Percentiles rank a stretch among this genome's conserved stretches.
These are phyloP conservation scores for Leptopilina myrica DNA, from an alignment of 2,888 invertebrate species.

Conservation along the genomic window DNA sequence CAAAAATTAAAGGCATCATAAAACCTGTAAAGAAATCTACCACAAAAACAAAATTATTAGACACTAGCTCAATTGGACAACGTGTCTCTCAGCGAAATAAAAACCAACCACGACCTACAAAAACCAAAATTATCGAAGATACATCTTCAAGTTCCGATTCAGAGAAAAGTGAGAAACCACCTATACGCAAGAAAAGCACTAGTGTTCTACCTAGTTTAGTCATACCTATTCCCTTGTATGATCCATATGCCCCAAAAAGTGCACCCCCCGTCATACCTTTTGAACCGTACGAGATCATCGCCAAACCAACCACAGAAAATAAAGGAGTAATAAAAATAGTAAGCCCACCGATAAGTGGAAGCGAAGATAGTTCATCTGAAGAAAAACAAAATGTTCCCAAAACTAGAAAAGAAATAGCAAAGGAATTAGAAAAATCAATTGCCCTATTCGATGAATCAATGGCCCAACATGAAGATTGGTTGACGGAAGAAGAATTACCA, in stretches of 20 bases:
- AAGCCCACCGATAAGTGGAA: background rate
- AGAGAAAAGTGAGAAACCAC: too few species aligned
- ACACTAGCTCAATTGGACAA: too few species aligned
- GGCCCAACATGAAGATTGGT: background rate
- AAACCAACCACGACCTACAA: too few species aligned
- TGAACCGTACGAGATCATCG: background rate
- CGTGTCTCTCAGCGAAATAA: too few species aligned
- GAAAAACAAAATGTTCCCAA: background rate
- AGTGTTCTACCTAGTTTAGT: background rate
- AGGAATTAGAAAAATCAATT: too few species aligned
- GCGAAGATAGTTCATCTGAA: background rate
- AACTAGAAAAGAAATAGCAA: too few species aligned
- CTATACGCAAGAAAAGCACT: background rate
- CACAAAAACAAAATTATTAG: too few species aligned
- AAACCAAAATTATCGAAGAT: too few species aligned
- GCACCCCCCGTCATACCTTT: background rate
- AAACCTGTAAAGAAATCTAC: too few species aligned
- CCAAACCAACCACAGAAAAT: background rate
- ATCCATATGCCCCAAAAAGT: background rate
- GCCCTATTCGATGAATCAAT: background rate
- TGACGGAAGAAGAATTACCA: too few species aligned
- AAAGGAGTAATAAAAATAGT: background rate
- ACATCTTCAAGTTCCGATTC: too few species aligned
- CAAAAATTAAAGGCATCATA: too few species aligned
- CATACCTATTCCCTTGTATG: background rate